Conservation (phyloP, 2,888 invertebrate species). For the Cantharis rufa region DNA sequence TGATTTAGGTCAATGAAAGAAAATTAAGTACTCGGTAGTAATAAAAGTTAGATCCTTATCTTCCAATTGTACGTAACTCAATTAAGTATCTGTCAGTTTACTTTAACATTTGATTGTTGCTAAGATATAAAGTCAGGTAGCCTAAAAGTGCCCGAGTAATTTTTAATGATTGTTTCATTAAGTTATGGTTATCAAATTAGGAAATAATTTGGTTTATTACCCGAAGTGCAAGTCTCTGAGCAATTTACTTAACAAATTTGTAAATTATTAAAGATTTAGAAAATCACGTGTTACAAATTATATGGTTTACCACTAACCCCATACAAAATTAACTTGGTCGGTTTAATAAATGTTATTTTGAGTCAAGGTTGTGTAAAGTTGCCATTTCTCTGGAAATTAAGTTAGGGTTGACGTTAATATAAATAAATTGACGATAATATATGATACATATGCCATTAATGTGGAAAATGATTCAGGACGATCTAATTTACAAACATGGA, state of each 20-base stretch:
- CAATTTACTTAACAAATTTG: background rate
- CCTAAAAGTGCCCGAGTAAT: background rate
- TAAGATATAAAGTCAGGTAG: background rate
- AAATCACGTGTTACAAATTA: background rate
- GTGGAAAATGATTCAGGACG: background rate
- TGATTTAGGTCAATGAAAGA: conserved; percentile 3
- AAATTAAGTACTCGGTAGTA: background rate
- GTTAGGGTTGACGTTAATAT: conserved; percentile 17
- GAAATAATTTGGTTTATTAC: background rate
- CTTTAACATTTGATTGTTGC: background rate
- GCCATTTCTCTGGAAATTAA: conserved; percentile 8
- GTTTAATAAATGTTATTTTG: background rate
- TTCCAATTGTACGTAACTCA: background rate
- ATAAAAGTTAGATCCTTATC: conserved; percentile 4
- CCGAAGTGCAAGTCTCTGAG: background rate
- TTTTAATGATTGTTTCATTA: background rate
- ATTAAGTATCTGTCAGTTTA: background rate
- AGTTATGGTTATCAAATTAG: background rate
- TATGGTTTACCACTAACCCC: background rate
- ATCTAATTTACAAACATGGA: background rate
- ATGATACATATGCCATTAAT: background rate
- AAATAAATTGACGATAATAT: conserved; percentile 19
- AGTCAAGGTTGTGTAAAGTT: background rate
- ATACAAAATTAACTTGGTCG: background rate
- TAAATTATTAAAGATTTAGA: background rate